phyloP scores from a whole-genome alignment of 2,797 vertebrate genomes.

The Dicrostonyx torquatus region DNA sequence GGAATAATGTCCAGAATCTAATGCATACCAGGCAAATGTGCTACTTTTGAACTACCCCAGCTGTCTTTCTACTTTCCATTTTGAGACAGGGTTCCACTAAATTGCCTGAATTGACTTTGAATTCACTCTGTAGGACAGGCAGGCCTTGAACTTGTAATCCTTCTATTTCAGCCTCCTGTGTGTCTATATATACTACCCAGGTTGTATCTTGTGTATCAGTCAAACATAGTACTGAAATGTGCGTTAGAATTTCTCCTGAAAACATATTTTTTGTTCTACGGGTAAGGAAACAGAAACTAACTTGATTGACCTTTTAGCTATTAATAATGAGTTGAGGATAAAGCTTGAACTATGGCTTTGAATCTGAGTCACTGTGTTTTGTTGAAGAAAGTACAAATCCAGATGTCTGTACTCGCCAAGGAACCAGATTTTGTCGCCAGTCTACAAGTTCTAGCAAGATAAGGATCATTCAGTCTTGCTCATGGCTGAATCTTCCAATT shows the following conservation, averaged over 20 bases:
- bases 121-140: background rate
- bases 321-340: background rate
- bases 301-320: background rate
- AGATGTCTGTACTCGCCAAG: background rate
- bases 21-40: background rate
- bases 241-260: slow-evolving; percentile 13
- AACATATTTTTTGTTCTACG: background rate
- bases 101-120: background rate
- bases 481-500: background rate
- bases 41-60: background rate
- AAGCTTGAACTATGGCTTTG: slow-evolving; percentile 2
- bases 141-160: background rate
- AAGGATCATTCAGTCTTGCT: background rate
- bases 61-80: background rate
- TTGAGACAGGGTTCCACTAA: background rate
- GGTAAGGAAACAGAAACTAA: slow-evolving; percentile 16
- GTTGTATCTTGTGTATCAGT: background rate
- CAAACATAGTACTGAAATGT: background rate
- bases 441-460: background rate
- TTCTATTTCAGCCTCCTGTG: background rate
- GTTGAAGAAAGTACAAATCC: slow-evolving; percentile 42
- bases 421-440: background rate
- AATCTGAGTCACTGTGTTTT: slow-evolving; percentile 20
- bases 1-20: background rate
- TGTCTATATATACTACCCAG: background rate